Evolutionary conservation across 2,113 vertebrate species (phyloP), one percentile per base, ranked within the genome.

Genomic region (Dasyornis broadbenti): DNA sequence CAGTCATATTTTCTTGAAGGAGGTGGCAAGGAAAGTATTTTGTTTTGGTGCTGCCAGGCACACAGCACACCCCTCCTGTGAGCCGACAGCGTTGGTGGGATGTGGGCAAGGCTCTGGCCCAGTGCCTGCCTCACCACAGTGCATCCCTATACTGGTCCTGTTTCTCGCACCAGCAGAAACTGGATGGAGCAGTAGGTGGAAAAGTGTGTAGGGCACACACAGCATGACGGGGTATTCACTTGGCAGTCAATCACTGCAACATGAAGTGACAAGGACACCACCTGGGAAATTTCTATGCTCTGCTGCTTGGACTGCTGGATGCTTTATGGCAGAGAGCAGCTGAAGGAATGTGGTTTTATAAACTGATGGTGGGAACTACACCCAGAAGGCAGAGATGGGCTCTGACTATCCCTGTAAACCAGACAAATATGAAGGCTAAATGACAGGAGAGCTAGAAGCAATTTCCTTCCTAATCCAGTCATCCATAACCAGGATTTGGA

Each of bases 21-120:
- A 59, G 93, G 90, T 79, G 63, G 89, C 66, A 76, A 78, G 79
- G 59, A 21, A 80, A 91, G 42, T 49, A 26, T 53, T 92, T 76
- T 79, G 77, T 86, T 66, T 64, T 39, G 84, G 78, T 0, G 9
- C 93, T 66, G 78, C 49, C 35, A 45, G 75, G 92, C 68, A 94
- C 75, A 47, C 47, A 73, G 64, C 50, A 44, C 56, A 37, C 2
- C 9, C 21, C 27, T 59, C 45, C 61, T 7, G 10, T 17, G 52
- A 87, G 37, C 49, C 0, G 0, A 28, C 23, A 20, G 66, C 0
- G 0, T 22, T 0, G 1, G 47, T 15, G 72, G 69, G 77, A 75
- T 39, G 53, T 17, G 70, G 75, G 81, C 65, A 71, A 56, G 70
- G 8, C 60, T 53, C 59, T 13, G 64, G 72, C 52, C 12, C 72